A percentile compares a stretch with the other conserved stretches of the same genome.
Conservation (phyloP, 1,140 invertebrate genomes). For the Drosophila auraria region DNA sequence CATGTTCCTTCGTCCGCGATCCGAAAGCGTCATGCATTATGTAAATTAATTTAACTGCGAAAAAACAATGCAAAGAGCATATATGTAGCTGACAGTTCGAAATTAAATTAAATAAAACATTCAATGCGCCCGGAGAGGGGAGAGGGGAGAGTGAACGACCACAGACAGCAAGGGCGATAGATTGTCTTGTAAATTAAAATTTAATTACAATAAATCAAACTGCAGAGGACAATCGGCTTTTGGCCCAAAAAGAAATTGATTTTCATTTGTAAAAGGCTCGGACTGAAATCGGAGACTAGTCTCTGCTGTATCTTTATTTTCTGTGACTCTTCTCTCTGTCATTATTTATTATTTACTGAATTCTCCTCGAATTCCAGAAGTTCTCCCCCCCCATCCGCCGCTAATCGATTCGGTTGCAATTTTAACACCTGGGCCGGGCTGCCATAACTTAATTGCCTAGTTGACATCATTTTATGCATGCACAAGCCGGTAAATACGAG, state of each 20-base stretch:
- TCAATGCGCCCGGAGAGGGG: constrained; percentile 8
- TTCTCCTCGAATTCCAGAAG: too few species aligned
- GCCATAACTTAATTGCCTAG: constrained; percentile 50
- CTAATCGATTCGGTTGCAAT: constrained; percentile 20
- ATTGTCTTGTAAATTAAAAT: constrained; percentile 52
- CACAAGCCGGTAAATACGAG: constrained; percentile 14
- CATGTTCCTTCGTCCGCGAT: constrained; percentile 20
- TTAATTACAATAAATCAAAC: constrained; percentile 64
- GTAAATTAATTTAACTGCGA: constrained; percentile 55
- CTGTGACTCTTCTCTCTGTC: too few species aligned
- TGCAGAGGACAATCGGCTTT: constrained; percentile 21
- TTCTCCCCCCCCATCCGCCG: too few species aligned
- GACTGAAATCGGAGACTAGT: too few species aligned
- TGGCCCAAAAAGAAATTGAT: neutral
- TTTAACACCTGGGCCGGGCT: constrained; percentile 30
- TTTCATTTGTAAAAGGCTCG: neutral
- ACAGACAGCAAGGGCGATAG: constrained; percentile 2
- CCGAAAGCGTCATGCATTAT: constrained; percentile 49
- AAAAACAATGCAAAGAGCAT: constrained; percentile 23
- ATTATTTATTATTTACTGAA: too few species aligned
- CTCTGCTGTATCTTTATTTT: too few species aligned
- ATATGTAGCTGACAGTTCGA: constrained; percentile 38
- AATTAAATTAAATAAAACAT: constrained; percentile 60
- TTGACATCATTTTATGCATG: constrained; percentile 48
- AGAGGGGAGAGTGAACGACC: neutral